A percentile compares a stretch with the other conserved stretches of the same genome.
Evolutionary conservation across 92 coral and sea anemone species (phyloP).

Genomic region (Actinostola sp.): DNA sequence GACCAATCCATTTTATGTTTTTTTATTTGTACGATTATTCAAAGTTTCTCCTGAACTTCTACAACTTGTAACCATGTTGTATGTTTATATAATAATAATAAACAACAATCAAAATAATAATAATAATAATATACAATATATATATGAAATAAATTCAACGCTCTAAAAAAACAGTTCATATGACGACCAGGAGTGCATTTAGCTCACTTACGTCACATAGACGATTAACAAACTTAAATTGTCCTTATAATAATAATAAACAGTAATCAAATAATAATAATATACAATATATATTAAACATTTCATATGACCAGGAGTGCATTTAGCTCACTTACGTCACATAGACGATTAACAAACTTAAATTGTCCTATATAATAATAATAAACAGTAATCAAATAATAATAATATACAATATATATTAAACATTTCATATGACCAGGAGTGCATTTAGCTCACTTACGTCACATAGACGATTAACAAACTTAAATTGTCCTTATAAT

Average conservation of each 20-base stretch:
- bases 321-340: not conserved
- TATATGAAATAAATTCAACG: no score
- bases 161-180: no score
- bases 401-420: not conserved
- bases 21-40: no score
- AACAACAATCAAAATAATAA: no score
- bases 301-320: not conserved
- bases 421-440: not conserved
- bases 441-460: conserved; percentile 1
- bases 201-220: not conserved
- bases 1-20: no score
- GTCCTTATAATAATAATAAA: no score
- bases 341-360: not conserved
- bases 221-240: not conserved
- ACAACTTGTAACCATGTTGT: no score
- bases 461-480: not conserved
- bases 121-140: no score
- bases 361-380: no score
- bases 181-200: not conserved
- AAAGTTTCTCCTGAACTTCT: no score
- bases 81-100: no score
- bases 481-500: no score
- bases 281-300: not conserved
- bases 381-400: not conserved
- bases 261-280: not conserved